These are phyloP conservation scores for Drosophila diplacantha DNA, from an alignment of 2,888 invertebrate genomes.

Conservation along the genomic window DNA sequence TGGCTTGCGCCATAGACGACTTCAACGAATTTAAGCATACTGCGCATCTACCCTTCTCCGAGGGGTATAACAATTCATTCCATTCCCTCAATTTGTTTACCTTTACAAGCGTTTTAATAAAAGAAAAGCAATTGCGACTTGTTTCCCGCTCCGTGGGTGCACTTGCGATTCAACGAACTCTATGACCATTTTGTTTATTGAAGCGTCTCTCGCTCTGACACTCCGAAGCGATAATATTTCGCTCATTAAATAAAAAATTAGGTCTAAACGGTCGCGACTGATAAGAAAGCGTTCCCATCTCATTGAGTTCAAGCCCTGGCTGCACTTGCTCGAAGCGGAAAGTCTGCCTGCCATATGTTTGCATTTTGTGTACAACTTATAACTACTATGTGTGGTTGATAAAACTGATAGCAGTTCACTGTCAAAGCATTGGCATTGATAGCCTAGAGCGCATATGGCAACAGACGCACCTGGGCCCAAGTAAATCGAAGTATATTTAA, in stretches of 20 bases:
- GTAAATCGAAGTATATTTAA: not conserved
- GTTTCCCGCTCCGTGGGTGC: conserved; percentile 4
- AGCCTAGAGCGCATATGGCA: conserved; percentile 6
- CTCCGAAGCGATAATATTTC: conserved; percentile 9
- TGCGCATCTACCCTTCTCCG: conserved; percentile 43
- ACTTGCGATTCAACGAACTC: conserved; percentile 41
- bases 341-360: conserved; percentile 16
- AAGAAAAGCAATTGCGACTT: conserved; percentile 12
- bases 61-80: conserved; percentile 43
- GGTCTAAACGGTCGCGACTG: conserved; percentile 32
- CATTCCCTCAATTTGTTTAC: conserved; percentile 29
- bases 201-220: not conserved
- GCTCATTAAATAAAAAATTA: conserved; percentile 25
- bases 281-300: conserved; percentile 15
- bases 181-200: conserved; percentile 20
- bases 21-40: conserved; percentile 58
- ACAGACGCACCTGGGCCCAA: not conserved
- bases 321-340: conserved; percentile 12
- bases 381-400: conserved; percentile 9
- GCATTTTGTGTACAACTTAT: not conserved
- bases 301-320: conserved; percentile 19
- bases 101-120: conserved; percentile 35
- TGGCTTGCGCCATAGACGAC: conserved; percentile 14
- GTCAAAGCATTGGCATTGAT: conserved; percentile 11
- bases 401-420: conserved; percentile 13